Evolutionary conservation across 2,888 invertebrate species (phyloP).

Genomic region (Meandrusa payeni): DNA sequence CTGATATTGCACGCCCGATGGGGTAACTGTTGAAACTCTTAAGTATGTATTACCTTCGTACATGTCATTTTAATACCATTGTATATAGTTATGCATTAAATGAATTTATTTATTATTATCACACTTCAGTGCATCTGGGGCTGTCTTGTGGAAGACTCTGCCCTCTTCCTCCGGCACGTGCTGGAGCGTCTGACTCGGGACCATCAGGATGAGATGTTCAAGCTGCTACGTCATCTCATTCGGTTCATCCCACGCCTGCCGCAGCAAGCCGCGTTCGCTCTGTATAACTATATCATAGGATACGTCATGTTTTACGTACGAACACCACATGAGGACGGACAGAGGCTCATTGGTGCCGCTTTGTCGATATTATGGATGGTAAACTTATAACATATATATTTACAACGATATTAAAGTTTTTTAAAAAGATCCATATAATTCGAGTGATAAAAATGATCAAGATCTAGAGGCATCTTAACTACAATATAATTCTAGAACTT

Average conservation of each 20-base stretch:
- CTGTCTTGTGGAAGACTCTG: slow-evolving; percentile 98
- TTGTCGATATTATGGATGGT: slow-evolving; percentile 98
- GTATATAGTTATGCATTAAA: too few species aligned
- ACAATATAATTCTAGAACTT: too few species aligned
- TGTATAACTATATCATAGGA: slow-evolving; percentile 99
- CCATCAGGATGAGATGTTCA: slow-evolving; percentile 96
- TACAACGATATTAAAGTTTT: too few species aligned
- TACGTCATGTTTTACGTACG: slow-evolving; percentile 99
- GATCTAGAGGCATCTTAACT: too few species aligned
- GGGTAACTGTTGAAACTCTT: too few species aligned
- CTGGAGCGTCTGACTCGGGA: slow-evolving; percentile 96
- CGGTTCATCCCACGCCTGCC: slow-evolving; percentile 96
- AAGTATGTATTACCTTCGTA: too few species aligned
- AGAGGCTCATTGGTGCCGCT: slow-evolving; percentile 96
- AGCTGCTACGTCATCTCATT: slow-evolving; percentile 93
- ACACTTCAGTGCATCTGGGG: slow-evolving; percentile 97
- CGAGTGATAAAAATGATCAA: too few species aligned
- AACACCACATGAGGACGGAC: slow-evolving; percentile 96
- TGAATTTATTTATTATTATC: too few species aligned
- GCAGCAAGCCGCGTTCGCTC: slow-evolving; percentile 97
- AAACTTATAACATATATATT: slow-evolving; percentile 29
- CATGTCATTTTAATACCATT: too few species aligned
- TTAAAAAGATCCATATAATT: too few species aligned
- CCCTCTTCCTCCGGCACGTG: slow-evolving; percentile 96
- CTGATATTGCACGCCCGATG: too few species aligned